A percentile compares a stretch with the other conserved stretches of the same genome.
phyloP scores from a whole-genome alignment of 2,888 invertebrate genomes.

The Glaucopsyche alexis region DNA sequence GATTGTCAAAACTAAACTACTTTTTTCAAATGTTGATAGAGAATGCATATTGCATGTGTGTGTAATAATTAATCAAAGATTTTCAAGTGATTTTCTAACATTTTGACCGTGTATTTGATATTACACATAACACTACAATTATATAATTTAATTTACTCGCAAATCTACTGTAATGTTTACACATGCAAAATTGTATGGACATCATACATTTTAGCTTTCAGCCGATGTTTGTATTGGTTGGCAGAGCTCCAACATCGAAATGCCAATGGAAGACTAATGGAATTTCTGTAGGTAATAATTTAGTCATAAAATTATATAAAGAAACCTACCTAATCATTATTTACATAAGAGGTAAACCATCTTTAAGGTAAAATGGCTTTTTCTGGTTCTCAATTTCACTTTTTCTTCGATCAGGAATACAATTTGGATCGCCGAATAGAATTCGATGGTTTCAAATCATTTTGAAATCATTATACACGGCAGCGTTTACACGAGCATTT shows the following conservation, averaged over 20 bases:
- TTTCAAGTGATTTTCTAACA: too few relatives aligned
- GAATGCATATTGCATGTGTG: too few relatives aligned
- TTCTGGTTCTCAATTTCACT: not conserved
- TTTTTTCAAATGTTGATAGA: too few relatives aligned
- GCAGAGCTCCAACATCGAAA: not conserved
- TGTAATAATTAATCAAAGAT: too few relatives aligned
- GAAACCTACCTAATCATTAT: not conserved
- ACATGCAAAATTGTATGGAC: not conserved
- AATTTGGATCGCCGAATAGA: too few relatives aligned
- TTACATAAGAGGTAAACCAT: not conserved
- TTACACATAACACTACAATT: not conserved
- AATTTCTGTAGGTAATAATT: not conserved
- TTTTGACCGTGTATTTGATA: not conserved
- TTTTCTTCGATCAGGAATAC: too few relatives aligned
- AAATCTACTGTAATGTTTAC: not conserved
- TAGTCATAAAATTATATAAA: constrained; percentile 10
- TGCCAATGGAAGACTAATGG: constrained; percentile 10
- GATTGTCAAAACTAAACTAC: too few relatives aligned
- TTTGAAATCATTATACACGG: too few relatives aligned
- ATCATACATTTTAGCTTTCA: constrained; percentile 14
- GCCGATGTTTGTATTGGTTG: not conserved
- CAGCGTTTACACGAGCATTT: too few relatives aligned
- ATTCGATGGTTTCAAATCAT: too few relatives aligned
- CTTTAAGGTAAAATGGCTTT: not conserved
- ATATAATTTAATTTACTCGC: not conserved